phyloP scores from a whole-genome alignment of 2,797 vertebrate genomes.

The Phalloptychus januarius region DNA sequence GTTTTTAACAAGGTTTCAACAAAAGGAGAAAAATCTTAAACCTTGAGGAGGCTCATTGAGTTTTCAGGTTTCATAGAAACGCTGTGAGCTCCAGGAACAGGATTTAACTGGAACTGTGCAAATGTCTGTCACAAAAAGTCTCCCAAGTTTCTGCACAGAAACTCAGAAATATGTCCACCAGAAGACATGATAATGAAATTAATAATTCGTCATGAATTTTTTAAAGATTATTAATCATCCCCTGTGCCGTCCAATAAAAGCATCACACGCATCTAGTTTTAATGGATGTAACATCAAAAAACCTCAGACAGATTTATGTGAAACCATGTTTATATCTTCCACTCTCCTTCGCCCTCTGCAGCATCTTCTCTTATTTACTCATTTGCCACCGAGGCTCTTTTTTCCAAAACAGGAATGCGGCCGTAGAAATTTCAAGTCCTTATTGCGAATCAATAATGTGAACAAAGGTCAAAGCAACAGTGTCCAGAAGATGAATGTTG shows the following conservation, averaged over 20 bases:
- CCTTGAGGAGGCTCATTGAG: too few relatives aligned
- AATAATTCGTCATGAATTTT: neutral
- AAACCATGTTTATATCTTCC: slow-evolving; percentile 29
- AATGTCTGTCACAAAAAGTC: neutral
- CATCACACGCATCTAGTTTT: slow-evolving; percentile 36
- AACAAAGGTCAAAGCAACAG: slow-evolving; percentile 29
- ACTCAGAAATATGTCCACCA: neutral
- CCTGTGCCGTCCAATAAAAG: slow-evolving; percentile 48
- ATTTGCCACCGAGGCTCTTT: slow-evolving; percentile 43
- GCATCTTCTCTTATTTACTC: slow-evolving; percentile 27
- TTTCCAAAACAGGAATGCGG: neutral
- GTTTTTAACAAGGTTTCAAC: neutral
- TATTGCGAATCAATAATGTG: slow-evolving; percentile 31
- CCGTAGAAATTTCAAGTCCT: slow-evolving; percentile 8
- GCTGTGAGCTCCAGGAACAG: neutral
- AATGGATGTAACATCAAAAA: slow-evolving; percentile 69
- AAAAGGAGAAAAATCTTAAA: neutral
- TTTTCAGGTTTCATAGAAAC: neutral
- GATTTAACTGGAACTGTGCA: neutral
- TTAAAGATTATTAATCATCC: slow-evolving; percentile 46
- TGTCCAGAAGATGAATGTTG: slow-evolving; percentile 36
- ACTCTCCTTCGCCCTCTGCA: slow-evolving; percentile 3
- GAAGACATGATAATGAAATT: neutral
- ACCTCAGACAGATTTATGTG: slow-evolving; percentile 64
- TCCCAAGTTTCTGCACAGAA: neutral